Evolutionary conservation across 37 sponge, comb jelly and placozoan species (phyloP).

Genomic region (Beroe ovata): DNA sequence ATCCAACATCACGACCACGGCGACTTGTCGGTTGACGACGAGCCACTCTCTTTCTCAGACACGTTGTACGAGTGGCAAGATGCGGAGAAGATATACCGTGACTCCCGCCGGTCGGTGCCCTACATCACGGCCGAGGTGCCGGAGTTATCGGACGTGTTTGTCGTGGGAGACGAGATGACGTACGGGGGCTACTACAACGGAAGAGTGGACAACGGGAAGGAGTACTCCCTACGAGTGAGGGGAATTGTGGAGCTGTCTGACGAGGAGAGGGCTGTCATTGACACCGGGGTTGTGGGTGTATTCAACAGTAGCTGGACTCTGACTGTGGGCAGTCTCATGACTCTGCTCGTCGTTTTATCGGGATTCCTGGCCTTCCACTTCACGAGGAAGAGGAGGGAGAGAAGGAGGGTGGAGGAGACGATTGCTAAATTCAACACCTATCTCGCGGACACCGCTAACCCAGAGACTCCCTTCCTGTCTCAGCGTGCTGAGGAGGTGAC

Average conservation of each 20-base stretch:
- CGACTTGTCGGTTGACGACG: not conserved
- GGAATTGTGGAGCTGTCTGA: not conserved
- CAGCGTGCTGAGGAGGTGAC: too few relatives aligned
- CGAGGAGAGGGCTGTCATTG: not conserved
- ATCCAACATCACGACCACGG: not conserved
- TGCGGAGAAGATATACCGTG: not conserved
- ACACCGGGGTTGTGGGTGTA: not conserved
- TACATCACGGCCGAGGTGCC: not conserved
- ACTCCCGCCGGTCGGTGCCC: not conserved
- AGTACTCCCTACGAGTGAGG: not conserved
- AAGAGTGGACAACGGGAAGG: not conserved
- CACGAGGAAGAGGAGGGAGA: not conserved
- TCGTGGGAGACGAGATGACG: not conserved
- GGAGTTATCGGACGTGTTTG: not conserved
- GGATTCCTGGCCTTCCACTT: not conserved
- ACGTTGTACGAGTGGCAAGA: not conserved
- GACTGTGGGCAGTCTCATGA: not conserved
- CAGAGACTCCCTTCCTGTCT: too few relatives aligned
- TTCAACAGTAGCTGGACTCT: not conserved
- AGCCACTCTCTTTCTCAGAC: not conserved
- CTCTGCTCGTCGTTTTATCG: not conserved
- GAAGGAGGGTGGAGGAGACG: not conserved
- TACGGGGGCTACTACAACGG: not conserved
- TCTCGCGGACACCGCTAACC: not conserved
- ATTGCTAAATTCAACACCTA: not conserved